Base-by-base conservation (phyloP, 2,797 vertebrate genomes). In the Thamnophis elegans region DNA sequence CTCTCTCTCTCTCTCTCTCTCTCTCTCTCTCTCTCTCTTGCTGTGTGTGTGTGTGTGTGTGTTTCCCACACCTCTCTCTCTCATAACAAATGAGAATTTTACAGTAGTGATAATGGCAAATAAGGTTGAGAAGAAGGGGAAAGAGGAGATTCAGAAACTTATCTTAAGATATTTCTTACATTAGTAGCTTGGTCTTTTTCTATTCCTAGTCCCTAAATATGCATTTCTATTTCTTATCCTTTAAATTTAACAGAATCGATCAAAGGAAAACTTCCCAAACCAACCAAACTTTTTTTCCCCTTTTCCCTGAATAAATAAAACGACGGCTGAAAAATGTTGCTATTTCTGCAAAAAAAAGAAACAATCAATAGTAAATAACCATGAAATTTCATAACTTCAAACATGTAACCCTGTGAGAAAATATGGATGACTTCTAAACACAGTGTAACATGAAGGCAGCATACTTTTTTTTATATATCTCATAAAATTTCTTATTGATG, bases 321-420 rank as follows among this genome's bases (percentile, higher is more conserved):
- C 1, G 28, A 26, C 92, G 89, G 87, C 4, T 94, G 9, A 28
- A 62, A 88, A 93, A 65, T 22, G 47, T 58, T 89, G 42, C 82
- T 56, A 65, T 62, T 65, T 89, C 85, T 60, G 51, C n/a, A 62
- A 89, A 53, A 26, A 62, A n/a, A n/a, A n/a, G n/a, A 89, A 53
- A 26, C 16, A 26, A 36, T 55, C 32, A 89, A 56, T 58, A 89
- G 13, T 32, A 51, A 91, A 51, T 51, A 88, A 78, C 10, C 4
- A 13, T 42, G 68, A 16, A 26, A 78, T 18, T 58, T 88, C 25
- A 56, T 73, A 87, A 88, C 73, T 78, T 14, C 14, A 51, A 51
- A 11, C 36, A 51, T 32, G 55, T n/a, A 73, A 6, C n/a, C 55
- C 22, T 32, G 51, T 73, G 32, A 11, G 59, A 42, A 78, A 78